Percentiles rank a stretch among this genome's conserved stretches.
phyloP scores from a whole-genome alignment of 2,888 invertebrate species.

The Acrocera orbiculus region DNA sequence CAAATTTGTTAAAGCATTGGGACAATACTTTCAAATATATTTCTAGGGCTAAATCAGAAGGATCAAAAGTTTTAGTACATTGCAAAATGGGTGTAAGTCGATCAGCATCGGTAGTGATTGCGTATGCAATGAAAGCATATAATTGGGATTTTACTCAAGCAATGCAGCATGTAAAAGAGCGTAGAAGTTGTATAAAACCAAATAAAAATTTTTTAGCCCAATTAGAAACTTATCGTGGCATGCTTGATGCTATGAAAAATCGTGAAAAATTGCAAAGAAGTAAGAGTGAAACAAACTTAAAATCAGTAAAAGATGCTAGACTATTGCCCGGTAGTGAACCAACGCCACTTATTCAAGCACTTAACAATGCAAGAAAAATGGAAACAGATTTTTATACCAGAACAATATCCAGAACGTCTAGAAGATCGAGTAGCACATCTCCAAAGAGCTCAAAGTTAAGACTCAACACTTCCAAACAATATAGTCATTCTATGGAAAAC shows the following conservation, averaged over 20 bases:
- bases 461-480: conserved; percentile 26
- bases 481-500: conserved; percentile 30
- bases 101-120: conserved; percentile 94
- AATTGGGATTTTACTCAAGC: conserved; percentile 86
- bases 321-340: conserved; percentile 40
- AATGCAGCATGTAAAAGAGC: conserved; percentile 73
- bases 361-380: conserved; percentile 28
- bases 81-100: conserved; percentile 99
- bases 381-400: conserved; percentile 8
- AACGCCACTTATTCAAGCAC: conserved; percentile 41
- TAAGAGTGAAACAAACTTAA: conserved; percentile 81
- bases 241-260: conserved; percentile 91
- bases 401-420: conserved; percentile 3
- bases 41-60: conserved; percentile 72
- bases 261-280: conserved; percentile 82
- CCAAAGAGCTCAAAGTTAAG: conserved; percentile 18
- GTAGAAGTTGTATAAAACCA: conserved; percentile 87
- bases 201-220: conserved; percentile 89
- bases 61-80: conserved; percentile 90
- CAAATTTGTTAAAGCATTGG: conserved; percentile 92
- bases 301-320: conserved; percentile 44
- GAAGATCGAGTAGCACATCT: conserved; percentile 26
- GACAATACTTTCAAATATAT: conserved; percentile 96
- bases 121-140: conserved; percentile 96
- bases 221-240: conserved; percentile 89